These are phyloP conservation scores for Dunckerocampus dactyliophorus DNA, from an alignment of 2,113 vertebrate species.

Conservation along the genomic window DNA sequence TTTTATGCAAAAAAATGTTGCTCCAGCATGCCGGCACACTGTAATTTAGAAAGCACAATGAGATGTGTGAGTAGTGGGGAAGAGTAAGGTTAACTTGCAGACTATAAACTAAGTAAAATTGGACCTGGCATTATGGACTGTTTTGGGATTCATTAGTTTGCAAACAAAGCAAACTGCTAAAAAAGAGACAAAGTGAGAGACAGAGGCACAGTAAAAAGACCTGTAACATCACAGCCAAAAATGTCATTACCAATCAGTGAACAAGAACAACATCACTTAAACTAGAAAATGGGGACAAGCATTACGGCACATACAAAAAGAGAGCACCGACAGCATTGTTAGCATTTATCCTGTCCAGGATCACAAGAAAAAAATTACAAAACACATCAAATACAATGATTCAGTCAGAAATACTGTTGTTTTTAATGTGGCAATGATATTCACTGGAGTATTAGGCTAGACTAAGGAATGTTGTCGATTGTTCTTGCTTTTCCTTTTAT, in stretches of 20 bases:
- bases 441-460: not conserved
- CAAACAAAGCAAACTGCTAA: slow-evolving; percentile 19
- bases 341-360: not conserved
- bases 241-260: slow-evolving; percentile 4
- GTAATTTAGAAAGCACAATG: slow-evolving; percentile 50
- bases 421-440: not conserved
- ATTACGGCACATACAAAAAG: not conserved
- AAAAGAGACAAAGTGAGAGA: slow-evolving; percentile 1
- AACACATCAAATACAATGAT: not conserved
- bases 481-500: slow-evolving; percentile 3
- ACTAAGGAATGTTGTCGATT: not conserved
- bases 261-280: not conserved
- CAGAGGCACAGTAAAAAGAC: slow-evolving; percentile 22
- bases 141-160: slow-evolving; percentile 48
- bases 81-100: slow-evolving; percentile 33
- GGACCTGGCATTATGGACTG: slow-evolving; percentile 30
- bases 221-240: slow-evolving; percentile 9
- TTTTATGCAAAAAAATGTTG: slow-evolving; percentile 46
- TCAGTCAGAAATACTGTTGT: not conserved
- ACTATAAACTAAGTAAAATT: slow-evolving; percentile 30
- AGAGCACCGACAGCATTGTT: not conserved
- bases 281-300: not conserved
- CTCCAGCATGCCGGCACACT: slow-evolving; percentile 51
- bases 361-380: not conserved
- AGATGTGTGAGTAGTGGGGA: slow-evolving; percentile 15